Evolutionary conservation across 2,797 vertebrate species (phyloP), one percentile per base, ranked within the genome.

Genomic region (Notoglanidium macrostoma): DNA sequence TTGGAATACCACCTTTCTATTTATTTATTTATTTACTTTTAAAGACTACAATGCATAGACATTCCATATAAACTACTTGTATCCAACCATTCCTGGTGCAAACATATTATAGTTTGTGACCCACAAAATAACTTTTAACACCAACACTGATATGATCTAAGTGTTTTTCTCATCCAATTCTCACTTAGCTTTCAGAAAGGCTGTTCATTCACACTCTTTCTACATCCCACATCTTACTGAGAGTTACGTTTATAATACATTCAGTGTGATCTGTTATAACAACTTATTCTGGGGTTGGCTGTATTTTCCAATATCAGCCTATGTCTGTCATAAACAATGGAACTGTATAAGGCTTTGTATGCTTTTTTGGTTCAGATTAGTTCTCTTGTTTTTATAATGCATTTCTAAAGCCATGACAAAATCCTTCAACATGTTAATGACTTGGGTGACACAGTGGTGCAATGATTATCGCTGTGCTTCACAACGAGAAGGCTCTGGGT

Each of bases 171-270:
- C 63, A 81, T 32, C 51, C 26, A 86, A 26, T 81, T 86, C 40
- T 81, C 85, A 73, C 85, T 29, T 81, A 44, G 21, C 54, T 73
- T 19, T 83, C 35, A 35, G 35, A 35, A 44, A 51, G 49, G 65
- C 77, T 82, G 29, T 81, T 81, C 55, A 46, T 87, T 83, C 14
- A 74, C 86, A 83, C 70, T 65, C 44, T 46, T 70, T 44, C 46
- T 21, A 49, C 26, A 63, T 82, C 40, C 78, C 55, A 73, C 44
- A 29, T 51, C n/a, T 87, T 82, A 74, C 32, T 19, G 35, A 72
- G 17, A 44, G 54, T 76, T 76, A 68, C 19, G 15, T 76, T 87
- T 83, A 19, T 87, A 76, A 87, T 76, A 74, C 29, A 87, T 83
- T 83, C 80, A 65, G 79, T 83, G 57, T 51, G 80, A 81, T 59